These are phyloP conservation scores for Ciconia boyciana DNA, from an alignment of 2,113 vertebrate species.

Conservation along the genomic window DNA sequence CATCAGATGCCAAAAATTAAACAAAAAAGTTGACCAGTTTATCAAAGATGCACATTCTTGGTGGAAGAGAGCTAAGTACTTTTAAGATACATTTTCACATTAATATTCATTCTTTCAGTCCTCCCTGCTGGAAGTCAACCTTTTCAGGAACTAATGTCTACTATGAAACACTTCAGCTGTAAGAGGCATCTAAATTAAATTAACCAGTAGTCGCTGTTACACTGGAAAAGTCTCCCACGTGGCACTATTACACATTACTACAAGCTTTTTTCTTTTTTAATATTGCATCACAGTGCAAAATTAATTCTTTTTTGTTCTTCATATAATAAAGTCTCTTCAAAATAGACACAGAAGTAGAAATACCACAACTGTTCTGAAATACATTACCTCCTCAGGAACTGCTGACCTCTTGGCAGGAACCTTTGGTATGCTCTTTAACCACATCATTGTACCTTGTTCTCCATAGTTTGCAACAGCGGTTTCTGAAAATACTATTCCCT, in stretches of 20 bases:
- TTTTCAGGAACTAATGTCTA: not conserved
- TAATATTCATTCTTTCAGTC: not conserved
- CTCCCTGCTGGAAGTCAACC: not conserved
- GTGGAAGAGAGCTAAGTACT: not conserved
- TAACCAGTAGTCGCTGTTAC: too few species aligned
- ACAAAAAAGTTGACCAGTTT: not conserved
- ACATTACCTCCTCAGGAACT: conserved; percentile 85
- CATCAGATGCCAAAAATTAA: not conserved
- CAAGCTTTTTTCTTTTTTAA: not conserved
- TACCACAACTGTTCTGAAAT: not conserved
- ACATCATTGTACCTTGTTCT: conserved; percentile 69
- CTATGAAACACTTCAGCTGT: not conserved
- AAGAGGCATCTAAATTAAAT: not conserved
- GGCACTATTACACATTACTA: not conserved
- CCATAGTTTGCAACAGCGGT: conserved; percentile 88
- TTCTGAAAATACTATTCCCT: conserved; percentile 88
- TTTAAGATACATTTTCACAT: not conserved
- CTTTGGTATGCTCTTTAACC: conserved; percentile 71
- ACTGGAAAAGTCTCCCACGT: not conserved
- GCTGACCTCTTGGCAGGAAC: conserved; percentile 85
- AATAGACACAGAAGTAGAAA: not conserved
- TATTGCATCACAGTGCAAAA: not conserved
- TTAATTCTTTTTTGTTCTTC: not conserved
- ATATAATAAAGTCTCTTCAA: not conserved
- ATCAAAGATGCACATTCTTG: not conserved